Evolutionary conservation across 2,888 invertebrate genomes (phyloP).

Genomic region (Anoplius nigerrimus): DNA sequence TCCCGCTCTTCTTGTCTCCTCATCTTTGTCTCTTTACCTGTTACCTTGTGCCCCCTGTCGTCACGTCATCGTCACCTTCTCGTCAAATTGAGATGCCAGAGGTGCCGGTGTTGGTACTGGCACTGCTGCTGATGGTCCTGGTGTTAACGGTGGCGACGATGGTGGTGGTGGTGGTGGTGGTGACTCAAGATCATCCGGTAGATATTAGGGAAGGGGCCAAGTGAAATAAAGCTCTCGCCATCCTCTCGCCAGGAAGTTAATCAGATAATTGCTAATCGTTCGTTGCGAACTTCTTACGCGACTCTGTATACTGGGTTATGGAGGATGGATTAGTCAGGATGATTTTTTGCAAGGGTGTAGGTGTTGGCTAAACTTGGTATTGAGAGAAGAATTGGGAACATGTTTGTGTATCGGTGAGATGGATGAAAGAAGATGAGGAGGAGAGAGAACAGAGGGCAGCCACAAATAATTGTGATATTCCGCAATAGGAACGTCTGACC

Average conservation of each 20-base stretch:
- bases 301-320: neutral
- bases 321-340: no score
- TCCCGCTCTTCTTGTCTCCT: slow-evolving; percentile 26
- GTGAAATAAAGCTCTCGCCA: slow-evolving; percentile 7
- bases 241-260: neutral
- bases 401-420: no score
- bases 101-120: neutral
- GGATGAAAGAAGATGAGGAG: slow-evolving; percentile 9
- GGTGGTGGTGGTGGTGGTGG: neutral
- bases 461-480: slow-evolving; percentile 44
- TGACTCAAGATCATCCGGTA: neutral
- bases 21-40: slow-evolving; percentile 38
- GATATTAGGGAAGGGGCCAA: slow-evolving; percentile 23
- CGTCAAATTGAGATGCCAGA: slow-evolving; percentile 24
- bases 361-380: no score
- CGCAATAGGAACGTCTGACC: slow-evolving; percentile 61
- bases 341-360: no score
- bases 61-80: slow-evolving; percentile 36
- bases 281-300: neutral
- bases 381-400: no score
- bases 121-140: neutral
- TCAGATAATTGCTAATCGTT: neutral
- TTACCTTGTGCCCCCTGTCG: slow-evolving; percentile 30
- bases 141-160: neutral
- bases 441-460: slow-evolving; percentile 35